Percentiles rank a stretch among this genome's conserved stretches.
Evolutionary conservation across 2,797 vertebrate genomes (phyloP).

Genomic region (Lepus oiostolus): DNA sequence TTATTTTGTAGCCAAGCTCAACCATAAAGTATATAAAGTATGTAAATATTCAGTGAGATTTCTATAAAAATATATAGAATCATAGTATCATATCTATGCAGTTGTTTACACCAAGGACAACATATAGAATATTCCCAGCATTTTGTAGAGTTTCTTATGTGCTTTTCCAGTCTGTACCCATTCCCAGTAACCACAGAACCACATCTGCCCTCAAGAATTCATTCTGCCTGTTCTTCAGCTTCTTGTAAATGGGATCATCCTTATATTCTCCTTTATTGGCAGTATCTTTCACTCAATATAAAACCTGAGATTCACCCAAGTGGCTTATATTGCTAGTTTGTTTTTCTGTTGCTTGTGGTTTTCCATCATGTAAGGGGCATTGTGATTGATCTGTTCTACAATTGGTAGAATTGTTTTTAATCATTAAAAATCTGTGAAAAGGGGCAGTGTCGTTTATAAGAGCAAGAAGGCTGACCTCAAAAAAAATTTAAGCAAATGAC

Average conservation of each 20-base stretch:
- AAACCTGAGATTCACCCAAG: not conserved
- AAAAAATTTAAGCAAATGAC: not conserved
- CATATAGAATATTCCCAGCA: not conserved
- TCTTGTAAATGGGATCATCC: not conserved
- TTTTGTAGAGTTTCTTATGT: not conserved
- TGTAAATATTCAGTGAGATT: not conserved
- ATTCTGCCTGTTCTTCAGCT: not conserved
- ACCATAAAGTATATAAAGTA: not conserved
- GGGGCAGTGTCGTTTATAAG: not conserved
- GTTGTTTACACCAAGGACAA: not conserved
- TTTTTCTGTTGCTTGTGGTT: not conserved
- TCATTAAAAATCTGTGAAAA: conserved; percentile 35
- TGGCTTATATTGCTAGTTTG: not conserved
- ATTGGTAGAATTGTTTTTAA: conserved; percentile 49
- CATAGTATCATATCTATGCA: not conserved
- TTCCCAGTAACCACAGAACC: not conserved
- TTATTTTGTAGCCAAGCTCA: not conserved
- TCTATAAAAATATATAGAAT: not conserved
- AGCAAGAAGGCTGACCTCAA: conserved; percentile 35
- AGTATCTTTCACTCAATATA: not conserved
- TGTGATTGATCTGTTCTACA: conserved; percentile 12
- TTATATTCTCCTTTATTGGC: not conserved
- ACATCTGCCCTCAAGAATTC: not conserved
- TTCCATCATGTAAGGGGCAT: not conserved
- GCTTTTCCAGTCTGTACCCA: not conserved